Conservation (phyloP, 2,888 invertebrate species). For the Ormyrus pomaceus region DNA sequence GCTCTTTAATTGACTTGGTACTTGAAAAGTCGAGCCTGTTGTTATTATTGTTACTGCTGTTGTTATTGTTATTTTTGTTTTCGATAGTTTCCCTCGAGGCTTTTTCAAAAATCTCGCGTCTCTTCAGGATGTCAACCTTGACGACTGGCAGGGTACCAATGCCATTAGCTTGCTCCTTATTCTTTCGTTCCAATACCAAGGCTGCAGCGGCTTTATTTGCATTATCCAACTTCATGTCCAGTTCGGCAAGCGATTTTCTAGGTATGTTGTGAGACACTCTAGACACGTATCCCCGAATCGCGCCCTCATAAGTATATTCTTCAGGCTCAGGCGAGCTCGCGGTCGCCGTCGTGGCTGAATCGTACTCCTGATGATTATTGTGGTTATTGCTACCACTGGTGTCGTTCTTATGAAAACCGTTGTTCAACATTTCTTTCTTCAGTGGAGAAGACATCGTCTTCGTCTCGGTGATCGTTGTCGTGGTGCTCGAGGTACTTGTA, state of each 20-base stretch:
- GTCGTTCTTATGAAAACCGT: slow-evolving; percentile 66
- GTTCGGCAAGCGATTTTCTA: slow-evolving; percentile 69
- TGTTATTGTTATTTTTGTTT: slow-evolving; percentile 67
- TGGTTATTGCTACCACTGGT: slow-evolving; percentile 64
- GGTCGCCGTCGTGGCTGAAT: slow-evolving; percentile 82
- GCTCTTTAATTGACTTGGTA: slow-evolving; percentile 84
- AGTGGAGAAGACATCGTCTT: slow-evolving; percentile 38
- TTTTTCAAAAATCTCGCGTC: slow-evolving; percentile 89
- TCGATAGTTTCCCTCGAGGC: slow-evolving; percentile 74
- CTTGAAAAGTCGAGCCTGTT: slow-evolving; percentile 78
- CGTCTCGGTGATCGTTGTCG: slow-evolving; percentile 35
- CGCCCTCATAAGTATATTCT: slow-evolving; percentile 92
- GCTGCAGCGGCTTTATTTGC: slow-evolving; percentile 57
- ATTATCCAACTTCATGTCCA: slow-evolving; percentile 67
- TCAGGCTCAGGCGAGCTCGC: slow-evolving; percentile 84
- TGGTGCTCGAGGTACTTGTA: slow-evolving; percentile 75
- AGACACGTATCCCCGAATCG: slow-evolving; percentile 90
- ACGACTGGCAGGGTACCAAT: slow-evolving; percentile 78
- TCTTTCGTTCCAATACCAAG: slow-evolving; percentile 65
- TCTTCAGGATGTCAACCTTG: slow-evolving; percentile 88
- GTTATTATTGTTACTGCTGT: slow-evolving; percentile 70
- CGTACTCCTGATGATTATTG: slow-evolving; percentile 77
- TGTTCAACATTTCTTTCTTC: slow-evolving; percentile 57
- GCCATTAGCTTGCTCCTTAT: slow-evolving; percentile 73
- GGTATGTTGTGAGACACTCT: slow-evolving; percentile 78